These are phyloP conservation scores for Xestia sexstrigata DNA, from an alignment of 2,888 invertebrate species.

Conservation along the genomic window DNA sequence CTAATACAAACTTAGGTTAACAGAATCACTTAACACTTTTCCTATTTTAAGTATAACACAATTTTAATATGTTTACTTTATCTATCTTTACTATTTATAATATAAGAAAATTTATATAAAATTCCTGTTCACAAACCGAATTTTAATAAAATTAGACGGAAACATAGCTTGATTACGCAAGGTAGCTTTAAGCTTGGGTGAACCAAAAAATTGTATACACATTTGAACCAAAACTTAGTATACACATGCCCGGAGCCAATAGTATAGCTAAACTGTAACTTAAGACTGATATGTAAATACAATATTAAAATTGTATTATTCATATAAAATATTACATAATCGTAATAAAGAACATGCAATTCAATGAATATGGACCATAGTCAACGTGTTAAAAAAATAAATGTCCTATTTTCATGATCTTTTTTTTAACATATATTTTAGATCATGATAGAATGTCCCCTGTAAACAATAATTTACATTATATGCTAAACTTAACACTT, in stretches of 20 bases:
- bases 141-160: neutral
- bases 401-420: slow-evolving; percentile 11
- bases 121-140: neutral
- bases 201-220: neutral
- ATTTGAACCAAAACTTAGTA: neutral
- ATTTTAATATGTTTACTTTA: slow-evolving; percentile 66
- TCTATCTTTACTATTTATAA: neutral
- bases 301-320: slow-evolving; percentile 59
- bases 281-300: neutral
- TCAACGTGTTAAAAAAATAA: neutral
- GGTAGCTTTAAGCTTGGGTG: neutral
- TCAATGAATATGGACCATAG: neutral
- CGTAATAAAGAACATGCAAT: slow-evolving; percentile 26
- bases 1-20: slow-evolving; percentile 6
- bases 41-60: slow-evolving; percentile 70
- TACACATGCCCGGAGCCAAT: too few species aligned
- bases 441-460: slow-evolving; percentile 12
- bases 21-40: slow-evolving; percentile 72
- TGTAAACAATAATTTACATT: neutral
- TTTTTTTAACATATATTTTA: slow-evolving; percentile 35
- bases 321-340: slow-evolving; percentile 34
- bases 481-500: neutral
- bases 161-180: neutral
- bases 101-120: neutral
- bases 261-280: neutral